These are phyloP conservation scores for Zootoca vivipara DNA, from an alignment of 2,113 vertebrate genomes.

Conservation along the genomic window DNA sequence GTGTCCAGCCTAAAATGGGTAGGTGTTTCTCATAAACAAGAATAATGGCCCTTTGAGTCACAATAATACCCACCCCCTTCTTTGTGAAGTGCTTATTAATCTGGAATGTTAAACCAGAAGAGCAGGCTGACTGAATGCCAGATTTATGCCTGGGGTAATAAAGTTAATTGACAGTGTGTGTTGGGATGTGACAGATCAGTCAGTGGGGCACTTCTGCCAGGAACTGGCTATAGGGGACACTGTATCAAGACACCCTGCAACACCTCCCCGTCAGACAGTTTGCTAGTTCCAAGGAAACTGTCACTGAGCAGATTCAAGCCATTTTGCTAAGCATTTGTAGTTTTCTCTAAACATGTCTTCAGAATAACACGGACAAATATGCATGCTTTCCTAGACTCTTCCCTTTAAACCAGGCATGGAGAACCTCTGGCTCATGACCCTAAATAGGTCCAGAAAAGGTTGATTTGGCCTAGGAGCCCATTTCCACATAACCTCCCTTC, in stretches of 20 bases:
- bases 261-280: not conserved
- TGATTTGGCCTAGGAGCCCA: too few species aligned
- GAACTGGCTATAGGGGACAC: not conserved
- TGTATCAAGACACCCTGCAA: not conserved
- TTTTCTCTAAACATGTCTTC: not conserved
- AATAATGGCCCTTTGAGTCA: conserved; percentile 64
- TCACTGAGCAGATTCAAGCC: not conserved
- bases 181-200: not conserved
- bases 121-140: conserved; percentile 14
- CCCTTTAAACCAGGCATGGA: too few species aligned
- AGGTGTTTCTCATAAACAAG: conserved; percentile 69
- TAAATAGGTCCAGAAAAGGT: too few species aligned
- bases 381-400: not conserved
- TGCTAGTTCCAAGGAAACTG: not conserved
- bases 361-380: not conserved
- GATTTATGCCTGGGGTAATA: not conserved
- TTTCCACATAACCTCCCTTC: too few species aligned
- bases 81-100: conserved; percentile 58
- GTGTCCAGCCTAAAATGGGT: conserved; percentile 33
- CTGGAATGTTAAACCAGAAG: conserved; percentile 68
- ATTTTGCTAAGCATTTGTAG: not conserved
- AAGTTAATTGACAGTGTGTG: not conserved
- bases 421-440: too few species aligned
- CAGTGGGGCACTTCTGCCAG: not conserved
- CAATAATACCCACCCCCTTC: conserved; percentile 35